Evolutionary conservation across 2,797 vertebrate species (phyloP), one percentile per base, ranked within the genome.

Genomic region (Antennarius maculatus): DNA sequence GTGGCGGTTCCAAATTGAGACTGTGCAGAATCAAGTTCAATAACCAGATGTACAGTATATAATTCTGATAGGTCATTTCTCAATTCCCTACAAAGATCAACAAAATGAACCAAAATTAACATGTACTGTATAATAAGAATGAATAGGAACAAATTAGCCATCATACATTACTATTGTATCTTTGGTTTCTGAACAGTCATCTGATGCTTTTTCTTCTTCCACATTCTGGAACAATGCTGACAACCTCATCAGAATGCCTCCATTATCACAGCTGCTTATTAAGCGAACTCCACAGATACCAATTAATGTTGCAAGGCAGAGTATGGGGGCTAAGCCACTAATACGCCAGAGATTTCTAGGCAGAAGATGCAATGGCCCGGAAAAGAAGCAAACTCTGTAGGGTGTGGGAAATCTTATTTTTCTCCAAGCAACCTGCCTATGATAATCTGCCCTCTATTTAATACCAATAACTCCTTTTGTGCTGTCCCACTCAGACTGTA

Each of bases 261-360:
- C 54, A 76, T 77, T 76, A 76, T 83, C 70, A 64, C 62, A 64
- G 54, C 67, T 78, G 67, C 71, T 84, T 64, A 86, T 71, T 80
- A 74, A 68, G 54, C 67, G 50, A 59, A 57, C 58, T 82, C 76
- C 59, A 72, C 51, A 18, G 46, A 70, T 83, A 66, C 69, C 84
- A 84, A 90, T 90, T 85, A 76, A 82, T 81, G 64, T 84, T 76
- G 69, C 61, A 82, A 66, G 74, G 70, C 52, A 71, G 68, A 68
- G 34, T 43, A 69, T 14, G 18, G 54, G 66, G 75, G 69, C 56
- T 74, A 59, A 80, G 81, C 51, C 23, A 56, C 56, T 42, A 76
- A 74, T 23, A 34, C 62, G 66, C 56, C 43, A 60, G 61, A 61
- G 60, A 79, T 43, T 69, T 64, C 45, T 28, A n/a, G 34, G 29